phyloP scores from a whole-genome alignment of 2,113 vertebrate genomes.

The Xenopus laevis region DNA sequence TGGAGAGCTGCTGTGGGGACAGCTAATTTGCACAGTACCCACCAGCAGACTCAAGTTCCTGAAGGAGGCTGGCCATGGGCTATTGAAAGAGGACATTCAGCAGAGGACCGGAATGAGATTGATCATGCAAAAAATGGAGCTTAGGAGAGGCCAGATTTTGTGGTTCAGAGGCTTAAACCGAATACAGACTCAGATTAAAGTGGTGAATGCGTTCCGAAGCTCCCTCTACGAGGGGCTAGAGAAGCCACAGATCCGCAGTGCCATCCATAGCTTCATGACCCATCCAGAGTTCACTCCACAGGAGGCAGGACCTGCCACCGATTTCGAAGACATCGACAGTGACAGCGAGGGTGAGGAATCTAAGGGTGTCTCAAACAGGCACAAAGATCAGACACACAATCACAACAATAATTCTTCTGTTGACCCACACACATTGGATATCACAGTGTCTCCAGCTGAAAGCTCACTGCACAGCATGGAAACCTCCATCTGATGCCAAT shows the following conservation, averaged over 20 bases:
- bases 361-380: constrained; percentile 52
- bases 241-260: constrained; percentile 84
- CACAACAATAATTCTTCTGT: constrained; percentile 68
- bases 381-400: constrained; percentile 54
- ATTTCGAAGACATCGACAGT: constrained; percentile 75
- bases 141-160: constrained; percentile 91
- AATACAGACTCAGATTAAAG: constrained; percentile 98
- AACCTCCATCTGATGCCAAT: constrained; percentile 65
- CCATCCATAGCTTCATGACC: constrained; percentile 97
- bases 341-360: constrained; percentile 66
- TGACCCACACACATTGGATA: constrained; percentile 58
- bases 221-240: constrained; percentile 83
- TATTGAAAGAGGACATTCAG: constrained; percentile 82
- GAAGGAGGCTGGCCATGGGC: constrained; percentile 91
- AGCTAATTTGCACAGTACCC: constrained; percentile 83
- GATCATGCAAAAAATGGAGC: constrained; percentile 95
- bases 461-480: constrained; percentile 69
- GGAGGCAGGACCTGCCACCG: constrained; percentile 75
- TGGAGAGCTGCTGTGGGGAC: constrained; percentile 94
- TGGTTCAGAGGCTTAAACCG: constrained; percentile 98
- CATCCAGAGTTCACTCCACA: constrained; percentile 87
- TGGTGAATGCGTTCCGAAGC: constrained; percentile 96
- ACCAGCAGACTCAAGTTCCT: constrained; percentile 91
- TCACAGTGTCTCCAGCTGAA: constrained; percentile 51
- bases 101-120: constrained; percentile 88